Evolutionary conservation across 2,797 vertebrate genomes (phyloP).

Genomic region (Characodon lateralis): DNA sequence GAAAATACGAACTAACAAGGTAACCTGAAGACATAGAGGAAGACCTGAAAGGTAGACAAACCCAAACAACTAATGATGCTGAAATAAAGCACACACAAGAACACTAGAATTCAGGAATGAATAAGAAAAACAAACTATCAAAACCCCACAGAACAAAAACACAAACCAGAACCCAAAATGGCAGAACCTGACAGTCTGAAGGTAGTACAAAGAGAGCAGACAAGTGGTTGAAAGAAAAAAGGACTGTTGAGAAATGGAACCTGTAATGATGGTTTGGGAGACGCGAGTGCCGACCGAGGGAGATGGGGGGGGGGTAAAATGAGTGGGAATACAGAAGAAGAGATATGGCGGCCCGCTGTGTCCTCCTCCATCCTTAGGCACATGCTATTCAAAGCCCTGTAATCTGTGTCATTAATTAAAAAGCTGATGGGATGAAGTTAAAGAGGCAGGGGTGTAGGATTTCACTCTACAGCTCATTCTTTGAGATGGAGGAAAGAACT

Average conservation of each 20-base stretch:
- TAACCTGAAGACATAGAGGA: too few relatives aligned
- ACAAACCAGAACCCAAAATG: too few relatives aligned
- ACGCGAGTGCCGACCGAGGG: constrained; percentile 44
- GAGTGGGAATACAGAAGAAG: constrained; percentile 52
- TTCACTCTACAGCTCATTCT: constrained; percentile 55
- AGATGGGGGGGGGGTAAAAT: constrained; percentile 46
- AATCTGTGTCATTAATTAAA: constrained; percentile 83
- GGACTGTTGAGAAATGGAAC: constrained; percentile 68
- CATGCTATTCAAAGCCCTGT: constrained; percentile 77
- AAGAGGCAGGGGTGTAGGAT: constrained; percentile 45
- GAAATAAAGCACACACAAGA: too few relatives aligned
- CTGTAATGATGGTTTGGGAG: constrained; percentile 67
- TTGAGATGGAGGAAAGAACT: constrained; percentile 21
- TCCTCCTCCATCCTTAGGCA: constrained; percentile 77
- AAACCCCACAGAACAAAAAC: too few relatives aligned
- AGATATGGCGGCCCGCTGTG: constrained; percentile 55
- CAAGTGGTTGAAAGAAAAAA: constrained; percentile 61
- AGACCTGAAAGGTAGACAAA: too few relatives aligned
- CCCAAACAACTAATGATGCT: too few relatives aligned
- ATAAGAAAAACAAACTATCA: too few relatives aligned
- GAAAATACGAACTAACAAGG: too few relatives aligned
- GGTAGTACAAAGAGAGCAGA: constrained; percentile 61
- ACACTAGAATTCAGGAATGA: too few relatives aligned
- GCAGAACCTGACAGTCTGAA: constrained; percentile 11
- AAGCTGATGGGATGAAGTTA: constrained; percentile 72